A percentile compares a stretch with the other conserved stretches of the same genome.
These are phyloP conservation scores for Anisognathus igniventris DNA, from an alignment of 2,797 vertebrate species.

Conservation along the genomic window DNA sequence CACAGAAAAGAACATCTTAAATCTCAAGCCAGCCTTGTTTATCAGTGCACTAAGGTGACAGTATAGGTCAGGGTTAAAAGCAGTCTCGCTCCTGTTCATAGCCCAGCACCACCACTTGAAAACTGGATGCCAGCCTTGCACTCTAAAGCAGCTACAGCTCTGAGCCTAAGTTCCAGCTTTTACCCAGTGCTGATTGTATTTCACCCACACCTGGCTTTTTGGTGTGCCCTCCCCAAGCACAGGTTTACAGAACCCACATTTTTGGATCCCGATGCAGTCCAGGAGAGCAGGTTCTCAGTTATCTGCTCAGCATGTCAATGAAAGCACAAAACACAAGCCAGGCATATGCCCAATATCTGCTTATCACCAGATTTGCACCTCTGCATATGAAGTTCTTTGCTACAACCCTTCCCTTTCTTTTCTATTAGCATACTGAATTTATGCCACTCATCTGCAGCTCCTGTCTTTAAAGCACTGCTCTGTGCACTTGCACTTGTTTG, in stretches of 20 bases:
- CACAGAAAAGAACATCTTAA: background rate
- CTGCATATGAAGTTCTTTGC: background rate
- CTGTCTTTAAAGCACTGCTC: background rate
- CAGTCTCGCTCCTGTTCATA: background rate
- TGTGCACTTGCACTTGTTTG: background rate
- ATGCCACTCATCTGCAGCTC: background rate
- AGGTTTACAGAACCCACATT: background rate
- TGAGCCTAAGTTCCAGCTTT: background rate
- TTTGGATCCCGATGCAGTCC: background rate
- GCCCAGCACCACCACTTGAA: background rate
- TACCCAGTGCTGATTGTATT: background rate
- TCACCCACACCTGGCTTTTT: background rate
- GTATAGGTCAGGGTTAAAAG: background rate
- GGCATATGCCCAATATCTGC: background rate
- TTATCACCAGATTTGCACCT: background rate
- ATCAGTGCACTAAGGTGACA: background rate
- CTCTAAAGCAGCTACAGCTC: background rate
- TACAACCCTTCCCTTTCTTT: background rate
- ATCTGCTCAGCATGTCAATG: background rate
- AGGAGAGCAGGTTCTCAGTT: background rate
- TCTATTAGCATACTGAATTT: background rate
- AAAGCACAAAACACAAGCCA: background rate
- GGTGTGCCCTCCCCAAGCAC: background rate
- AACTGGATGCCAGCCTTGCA: background rate
- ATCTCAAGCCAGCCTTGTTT: background rate